Conservation (phyloP, 2,797 vertebrate genomes). For the Loris lydekkerianus region DNA sequence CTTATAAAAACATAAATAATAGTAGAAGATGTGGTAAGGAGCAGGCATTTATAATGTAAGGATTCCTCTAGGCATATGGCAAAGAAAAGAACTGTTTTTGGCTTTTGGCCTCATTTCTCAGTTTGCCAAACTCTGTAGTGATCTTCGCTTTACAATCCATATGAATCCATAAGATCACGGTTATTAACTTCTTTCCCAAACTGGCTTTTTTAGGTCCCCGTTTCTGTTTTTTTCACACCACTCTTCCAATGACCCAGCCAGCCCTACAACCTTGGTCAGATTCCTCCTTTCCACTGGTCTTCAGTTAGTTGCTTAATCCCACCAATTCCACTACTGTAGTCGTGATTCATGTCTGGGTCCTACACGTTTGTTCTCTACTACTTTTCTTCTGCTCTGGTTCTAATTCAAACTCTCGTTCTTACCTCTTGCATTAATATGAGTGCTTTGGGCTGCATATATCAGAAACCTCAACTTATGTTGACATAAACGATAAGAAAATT, state of each 20-base stretch:
- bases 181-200: slow-evolving; percentile 6
- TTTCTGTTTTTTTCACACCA: neutral
- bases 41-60: slow-evolving; percentile 22
- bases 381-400: neutral
- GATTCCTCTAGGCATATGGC: neutral
- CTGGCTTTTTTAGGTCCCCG: neutral
- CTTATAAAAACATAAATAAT: slow-evolving; percentile 62
- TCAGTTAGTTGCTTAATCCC: neutral
- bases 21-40: neutral
- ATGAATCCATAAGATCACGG: neutral
- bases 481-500: neutral
- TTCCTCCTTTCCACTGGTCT: neutral
- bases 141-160: neutral
- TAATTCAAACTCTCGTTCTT: neutral
- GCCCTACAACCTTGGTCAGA: neutral
- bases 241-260: neutral
- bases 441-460: neutral
- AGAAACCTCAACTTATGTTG: neutral
- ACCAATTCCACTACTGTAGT: neutral
- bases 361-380: fast-evolving
- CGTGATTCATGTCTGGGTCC: neutral
- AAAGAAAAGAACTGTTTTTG: neutral
- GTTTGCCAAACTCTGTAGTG: neutral
- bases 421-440: neutral
- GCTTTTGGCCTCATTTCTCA: slow-evolving; percentile 33